Percentiles rank a stretch among this genome's conserved stretches.
These are phyloP conservation scores for Otocyon megalotis DNA, from an alignment of 2,113 vertebrate genomes.

Conservation along the genomic window DNA sequence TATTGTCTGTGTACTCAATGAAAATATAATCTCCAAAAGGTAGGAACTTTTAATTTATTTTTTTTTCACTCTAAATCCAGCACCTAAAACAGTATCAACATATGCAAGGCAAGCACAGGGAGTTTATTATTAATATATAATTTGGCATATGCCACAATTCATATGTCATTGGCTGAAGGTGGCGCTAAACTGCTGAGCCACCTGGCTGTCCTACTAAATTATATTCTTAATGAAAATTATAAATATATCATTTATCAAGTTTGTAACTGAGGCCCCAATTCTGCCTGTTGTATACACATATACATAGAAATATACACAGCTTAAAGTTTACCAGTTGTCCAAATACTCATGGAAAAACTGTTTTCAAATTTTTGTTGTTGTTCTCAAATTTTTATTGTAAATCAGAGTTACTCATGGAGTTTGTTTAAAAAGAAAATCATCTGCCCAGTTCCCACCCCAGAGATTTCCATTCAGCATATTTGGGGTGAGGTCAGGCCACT, in stretches of 20 bases:
- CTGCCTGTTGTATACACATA: background rate
- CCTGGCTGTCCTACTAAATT: background rate
- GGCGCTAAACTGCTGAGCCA: too few species aligned
- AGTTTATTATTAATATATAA: background rate
- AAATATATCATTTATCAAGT: background rate
- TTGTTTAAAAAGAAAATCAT: background rate
- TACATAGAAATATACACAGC: background rate
- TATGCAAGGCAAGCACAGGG: background rate
- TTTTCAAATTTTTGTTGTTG: background rate
- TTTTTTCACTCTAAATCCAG: background rate
- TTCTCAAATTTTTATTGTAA: background rate
- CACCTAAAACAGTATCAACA: background rate
- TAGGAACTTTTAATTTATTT: background rate
- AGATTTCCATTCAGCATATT: constrained; percentile 7
- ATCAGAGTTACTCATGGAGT: background rate
- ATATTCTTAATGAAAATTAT: background rate
- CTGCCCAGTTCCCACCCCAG: background rate
- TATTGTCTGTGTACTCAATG: background rate
- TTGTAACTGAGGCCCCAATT: background rate
- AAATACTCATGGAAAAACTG: background rate
- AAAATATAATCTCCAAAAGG: background rate
- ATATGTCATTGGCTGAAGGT: background rate
- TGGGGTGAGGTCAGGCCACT: background rate
- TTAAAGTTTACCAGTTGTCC: background rate
- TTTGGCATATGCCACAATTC: background rate